Evolutionary conservation across 2,113 vertebrate genomes (phyloP).

Genomic region (Solea senegalensis): DNA sequence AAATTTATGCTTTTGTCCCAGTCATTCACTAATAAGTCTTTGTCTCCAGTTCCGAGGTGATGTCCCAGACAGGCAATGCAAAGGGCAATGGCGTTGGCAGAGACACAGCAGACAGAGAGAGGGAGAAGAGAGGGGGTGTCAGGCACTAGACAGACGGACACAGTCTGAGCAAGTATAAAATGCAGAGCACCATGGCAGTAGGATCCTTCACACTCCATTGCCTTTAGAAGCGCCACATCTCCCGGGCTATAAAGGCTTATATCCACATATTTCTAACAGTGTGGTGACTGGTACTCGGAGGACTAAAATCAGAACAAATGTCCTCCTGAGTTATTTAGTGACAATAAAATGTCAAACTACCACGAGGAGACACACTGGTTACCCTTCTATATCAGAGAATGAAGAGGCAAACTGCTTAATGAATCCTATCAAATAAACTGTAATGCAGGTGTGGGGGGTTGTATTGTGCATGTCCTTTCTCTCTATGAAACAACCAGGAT

Average conservation of each 20-base stretch:
- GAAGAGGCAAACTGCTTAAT: not conserved
- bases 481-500: not conserved
- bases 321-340: constrained; percentile 42
- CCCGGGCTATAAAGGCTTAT: constrained; percentile 53
- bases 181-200: constrained; percentile 53
- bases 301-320: constrained; percentile 40
- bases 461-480: too few relatives aligned
- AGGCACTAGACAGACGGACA: constrained; percentile 53
- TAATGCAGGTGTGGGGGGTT: too few relatives aligned
- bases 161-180: constrained; percentile 61
- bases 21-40: constrained; percentile 35
- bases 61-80: constrained; percentile 40
- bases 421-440: not conserved
- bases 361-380: constrained; percentile 22
- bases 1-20: not conserved
- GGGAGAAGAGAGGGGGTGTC: constrained; percentile 56
- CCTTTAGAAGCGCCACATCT: constrained; percentile 62
- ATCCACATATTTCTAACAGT: constrained; percentile 64
- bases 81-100: constrained; percentile 43
- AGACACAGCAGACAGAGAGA: constrained; percentile 49
- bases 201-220: constrained; percentile 66
- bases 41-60: constrained; percentile 61
- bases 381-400: not conserved
- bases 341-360: constrained; percentile 33
- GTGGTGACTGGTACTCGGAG: constrained; percentile 43